These are phyloP conservation scores for Megalops atlanticus DNA, from an alignment of 2,113 vertebrate genomes.

Conservation along the genomic window DNA sequence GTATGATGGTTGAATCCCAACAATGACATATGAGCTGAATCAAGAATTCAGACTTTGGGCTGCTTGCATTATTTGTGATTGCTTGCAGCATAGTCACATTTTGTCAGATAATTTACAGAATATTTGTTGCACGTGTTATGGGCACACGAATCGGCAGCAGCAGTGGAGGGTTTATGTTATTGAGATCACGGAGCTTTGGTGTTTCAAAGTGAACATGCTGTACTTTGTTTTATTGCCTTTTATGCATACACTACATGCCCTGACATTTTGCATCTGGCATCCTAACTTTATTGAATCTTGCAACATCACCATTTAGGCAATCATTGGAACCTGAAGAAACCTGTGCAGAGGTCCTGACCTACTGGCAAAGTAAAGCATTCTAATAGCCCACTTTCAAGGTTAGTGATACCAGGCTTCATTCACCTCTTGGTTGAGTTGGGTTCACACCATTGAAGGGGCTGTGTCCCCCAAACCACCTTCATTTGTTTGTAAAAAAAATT, in stretches of 20 bases:
- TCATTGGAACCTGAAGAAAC: constrained; percentile 82
- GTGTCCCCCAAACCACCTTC: neutral
- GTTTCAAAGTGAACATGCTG: neutral
- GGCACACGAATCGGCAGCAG: neutral
- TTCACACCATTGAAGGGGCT: neutral
- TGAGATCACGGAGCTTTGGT: neutral
- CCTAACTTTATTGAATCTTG: neutral
- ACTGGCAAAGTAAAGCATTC: constrained; percentile 72
- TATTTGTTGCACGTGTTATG: neutral
- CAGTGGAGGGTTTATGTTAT: neutral
- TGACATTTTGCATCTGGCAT: neutral
- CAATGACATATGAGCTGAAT: no score
- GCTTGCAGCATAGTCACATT: no score
- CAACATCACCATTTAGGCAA: constrained; percentile 39
- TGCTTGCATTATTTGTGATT: no score
- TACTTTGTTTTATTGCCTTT: neutral
- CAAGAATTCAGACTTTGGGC: no score
- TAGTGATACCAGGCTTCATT: neutral
- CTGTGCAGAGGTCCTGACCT: constrained; percentile 82
- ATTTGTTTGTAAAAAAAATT: neutral
- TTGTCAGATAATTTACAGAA: no score
- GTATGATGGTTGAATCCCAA: no score
- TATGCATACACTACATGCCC: neutral
- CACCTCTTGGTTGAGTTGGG: neutral
- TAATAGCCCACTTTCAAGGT: neutral